Conservation (phyloP, 1,140 invertebrate genomes). For the Eueides isabella region DNA sequence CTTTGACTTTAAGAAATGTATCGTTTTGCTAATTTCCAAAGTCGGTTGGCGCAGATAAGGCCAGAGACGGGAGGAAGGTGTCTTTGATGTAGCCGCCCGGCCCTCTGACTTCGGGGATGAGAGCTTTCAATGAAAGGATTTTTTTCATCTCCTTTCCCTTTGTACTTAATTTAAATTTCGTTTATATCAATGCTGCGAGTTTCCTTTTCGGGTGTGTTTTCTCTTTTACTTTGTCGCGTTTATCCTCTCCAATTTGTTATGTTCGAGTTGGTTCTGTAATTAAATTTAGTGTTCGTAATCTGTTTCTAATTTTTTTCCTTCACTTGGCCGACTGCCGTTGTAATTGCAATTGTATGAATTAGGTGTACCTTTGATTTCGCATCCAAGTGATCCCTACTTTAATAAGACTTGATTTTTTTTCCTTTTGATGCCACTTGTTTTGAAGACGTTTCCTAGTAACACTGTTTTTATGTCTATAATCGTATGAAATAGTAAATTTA, state of each 20-base stretch:
- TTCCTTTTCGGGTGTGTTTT: slow-evolving; percentile 78
- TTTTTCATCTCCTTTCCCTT: slow-evolving; percentile 80
- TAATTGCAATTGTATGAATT: slow-evolving; percentile 79
- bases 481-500: slow-evolving; percentile 19
- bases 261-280: slow-evolving; percentile 79
- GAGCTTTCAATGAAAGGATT: slow-evolving; percentile 82
- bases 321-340: slow-evolving; percentile 58
- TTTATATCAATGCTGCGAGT: slow-evolving; percentile 81
- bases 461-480: slow-evolving; percentile 21
- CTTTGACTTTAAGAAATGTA: slow-evolving; percentile 64
- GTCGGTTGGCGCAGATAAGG: slow-evolving; percentile 76
- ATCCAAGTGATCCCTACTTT: slow-evolving; percentile 58
- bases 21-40: slow-evolving; percentile 79
- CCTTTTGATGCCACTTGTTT: slow-evolving; percentile 51
- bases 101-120: slow-evolving; percentile 77
- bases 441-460: slow-evolving; percentile 44
- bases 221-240: slow-evolving; percentile 81
- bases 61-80: slow-evolving; percentile 65
- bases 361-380: slow-evolving; percentile 69
- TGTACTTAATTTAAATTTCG: slow-evolving; percentile 83
- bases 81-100: slow-evolving; percentile 78
- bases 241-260: slow-evolving; percentile 80
- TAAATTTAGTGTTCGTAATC: slow-evolving; percentile 81
- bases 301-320: slow-evolving; percentile 67
- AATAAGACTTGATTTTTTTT: slow-evolving; percentile 59